These are phyloP conservation scores for Laspeyria flexula DNA, from an alignment of 2,888 invertebrate species.

Conservation along the genomic window DNA sequence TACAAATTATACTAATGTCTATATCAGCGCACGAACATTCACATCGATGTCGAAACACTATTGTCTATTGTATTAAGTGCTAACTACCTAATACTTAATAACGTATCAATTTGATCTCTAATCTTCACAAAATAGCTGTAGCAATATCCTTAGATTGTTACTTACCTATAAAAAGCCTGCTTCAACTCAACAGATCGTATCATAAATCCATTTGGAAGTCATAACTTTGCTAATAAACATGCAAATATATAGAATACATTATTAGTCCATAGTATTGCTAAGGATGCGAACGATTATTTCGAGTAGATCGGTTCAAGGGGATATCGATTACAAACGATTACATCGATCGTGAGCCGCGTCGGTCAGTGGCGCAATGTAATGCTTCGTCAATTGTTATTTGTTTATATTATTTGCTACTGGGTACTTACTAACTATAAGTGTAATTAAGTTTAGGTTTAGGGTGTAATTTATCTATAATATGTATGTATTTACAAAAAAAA, in stretches of 20 bases:
- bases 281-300: conserved; percentile 62
- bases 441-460: too few relatives aligned
- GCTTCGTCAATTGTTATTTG: conserved; percentile 9
- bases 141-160: conserved; percentile 3
- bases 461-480: too few relatives aligned
- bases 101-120: background rate
- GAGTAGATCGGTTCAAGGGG: conserved; percentile 58
- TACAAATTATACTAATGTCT: background rate
- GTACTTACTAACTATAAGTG: too few relatives aligned
- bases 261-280: conserved; percentile 28
- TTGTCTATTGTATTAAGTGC: conserved; percentile 1
- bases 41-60: background rate
- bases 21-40: background rate
- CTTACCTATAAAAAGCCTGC: background rate
- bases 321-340: conserved; percentile 53
- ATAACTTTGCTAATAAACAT: conserved; percentile 9
- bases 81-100: background rate
- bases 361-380: conserved; percentile 33
- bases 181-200: background rate
- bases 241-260: conserved; percentile 12
- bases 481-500: too few relatives aligned
- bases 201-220: conserved; percentile 8
- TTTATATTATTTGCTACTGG: conserved; percentile 27
- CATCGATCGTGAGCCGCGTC: conserved; percentile 41
- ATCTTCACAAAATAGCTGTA: background rate